phyloP scores from a whole-genome alignment of 2,888 invertebrate species.

The Cataglyphis livida region DNA sequence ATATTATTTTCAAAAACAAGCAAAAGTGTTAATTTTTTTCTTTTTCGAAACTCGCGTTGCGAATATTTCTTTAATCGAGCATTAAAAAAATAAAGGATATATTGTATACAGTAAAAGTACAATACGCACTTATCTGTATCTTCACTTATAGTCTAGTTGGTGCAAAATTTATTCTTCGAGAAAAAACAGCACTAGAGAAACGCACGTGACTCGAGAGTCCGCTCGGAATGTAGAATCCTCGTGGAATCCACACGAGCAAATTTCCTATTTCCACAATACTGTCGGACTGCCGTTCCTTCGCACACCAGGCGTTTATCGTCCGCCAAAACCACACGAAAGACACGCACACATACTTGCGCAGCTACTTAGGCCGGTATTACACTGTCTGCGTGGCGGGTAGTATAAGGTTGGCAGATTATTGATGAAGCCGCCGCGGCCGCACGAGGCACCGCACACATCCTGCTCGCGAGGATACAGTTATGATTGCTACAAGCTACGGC shows the following conservation, averaged over 20 bases:
- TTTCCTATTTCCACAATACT: conserved; percentile 65
- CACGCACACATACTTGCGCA: conserved; percentile 45
- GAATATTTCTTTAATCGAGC: not conserved
- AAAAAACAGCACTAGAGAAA: conserved; percentile 20
- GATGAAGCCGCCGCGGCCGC: conserved; percentile 67
- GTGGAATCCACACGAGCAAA: conserved; percentile 39
- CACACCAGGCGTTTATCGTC: conserved; percentile 25
- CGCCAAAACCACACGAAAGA: conserved; percentile 39
- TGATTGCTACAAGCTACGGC: conserved; percentile 75
- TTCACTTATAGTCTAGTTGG: conserved; percentile 11
- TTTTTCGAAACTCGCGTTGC: not conserved
- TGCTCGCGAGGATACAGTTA: conserved; percentile 76
- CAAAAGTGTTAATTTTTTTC: not conserved
- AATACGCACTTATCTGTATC: not conserved
- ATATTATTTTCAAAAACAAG: not conserved
- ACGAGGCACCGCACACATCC: conserved; percentile 63
- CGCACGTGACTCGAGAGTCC: conserved; percentile 30
- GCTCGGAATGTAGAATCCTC: conserved; percentile 32
- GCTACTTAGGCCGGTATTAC: conserved; percentile 66
- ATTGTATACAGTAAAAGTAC: not conserved
- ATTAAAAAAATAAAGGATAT: not conserved
- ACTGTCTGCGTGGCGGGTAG: conserved; percentile 66
- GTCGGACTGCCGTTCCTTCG: conserved; percentile 20
- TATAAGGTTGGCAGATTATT: conserved; percentile 72
- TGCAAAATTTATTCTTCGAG: conserved; percentile 31